Percentiles rank a stretch among this genome's conserved stretches.
Evolutionary conservation across 2,888 invertebrate species (phyloP).

Genomic region (Allolobophora icterica): DNA sequence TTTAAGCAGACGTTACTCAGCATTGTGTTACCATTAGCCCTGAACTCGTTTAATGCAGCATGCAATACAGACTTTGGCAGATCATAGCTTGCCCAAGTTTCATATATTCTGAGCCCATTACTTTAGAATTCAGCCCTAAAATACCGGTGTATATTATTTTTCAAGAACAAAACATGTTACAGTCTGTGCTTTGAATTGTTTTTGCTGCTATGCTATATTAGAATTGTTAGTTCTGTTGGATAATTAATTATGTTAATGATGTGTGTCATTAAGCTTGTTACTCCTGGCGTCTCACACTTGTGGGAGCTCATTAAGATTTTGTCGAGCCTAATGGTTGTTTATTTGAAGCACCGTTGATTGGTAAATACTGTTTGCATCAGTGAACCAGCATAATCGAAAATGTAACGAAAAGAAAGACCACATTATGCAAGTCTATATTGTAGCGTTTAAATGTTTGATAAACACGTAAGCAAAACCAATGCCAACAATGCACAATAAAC

Average conservation of each 20-base stretch:
- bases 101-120: neutral
- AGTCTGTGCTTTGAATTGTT: neutral
- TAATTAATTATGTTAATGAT: slow-evolving; percentile 17
- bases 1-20: neutral
- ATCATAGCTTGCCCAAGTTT: neutral
- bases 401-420: neutral
- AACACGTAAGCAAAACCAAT: neutral
- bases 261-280: neutral
- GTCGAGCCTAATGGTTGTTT: neutral
- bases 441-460: neutral
- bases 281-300: neutral
- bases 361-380: neutral
- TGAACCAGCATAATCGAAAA: neutral
- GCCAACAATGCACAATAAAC: no score
- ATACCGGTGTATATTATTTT: slow-evolving; percentile 17
- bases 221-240: neutral
- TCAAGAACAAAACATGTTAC: slow-evolving; percentile 17
- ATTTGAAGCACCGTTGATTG: slow-evolving; percentile 8
- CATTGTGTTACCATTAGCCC: neutral
- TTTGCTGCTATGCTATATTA: neutral
- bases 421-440: neutral
- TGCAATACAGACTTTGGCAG: neutral
- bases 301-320: neutral
- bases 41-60: neutral
- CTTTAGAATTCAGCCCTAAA: neutral